These are phyloP conservation scores for Sebastes glaucus DNA, from an alignment of 2,797 vertebrate species.

Conservation along the genomic window DNA sequence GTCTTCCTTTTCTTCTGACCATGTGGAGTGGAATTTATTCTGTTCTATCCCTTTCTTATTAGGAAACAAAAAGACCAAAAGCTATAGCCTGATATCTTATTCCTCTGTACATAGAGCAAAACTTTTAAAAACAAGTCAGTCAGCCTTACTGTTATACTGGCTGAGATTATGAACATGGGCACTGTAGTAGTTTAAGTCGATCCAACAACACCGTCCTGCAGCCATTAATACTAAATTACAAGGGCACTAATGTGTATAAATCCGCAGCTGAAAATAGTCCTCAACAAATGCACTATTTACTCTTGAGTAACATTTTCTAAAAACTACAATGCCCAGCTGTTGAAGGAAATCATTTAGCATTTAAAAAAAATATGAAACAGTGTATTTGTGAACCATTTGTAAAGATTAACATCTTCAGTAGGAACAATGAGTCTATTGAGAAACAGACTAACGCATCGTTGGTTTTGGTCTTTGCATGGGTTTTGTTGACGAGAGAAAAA, in stretches of 20 bases:
- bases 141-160: neutral
- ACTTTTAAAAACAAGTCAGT: neutral
- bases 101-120: neutral
- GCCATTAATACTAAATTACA: neutral
- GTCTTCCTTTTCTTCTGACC: neutral
- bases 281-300: neutral
- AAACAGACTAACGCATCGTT: neutral
- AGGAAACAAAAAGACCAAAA: neutral
- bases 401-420: neutral
- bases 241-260: neutral
- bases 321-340: neutral
- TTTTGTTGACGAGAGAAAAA: neutral
- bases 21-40: neutral
- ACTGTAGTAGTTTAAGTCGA: neutral
- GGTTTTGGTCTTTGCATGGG: neutral
- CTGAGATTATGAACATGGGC: neutral
- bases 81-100: neutral
- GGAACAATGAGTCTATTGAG: neutral
- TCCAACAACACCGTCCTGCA: neutral
- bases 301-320: neutral
- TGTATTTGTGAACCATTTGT: neutral
- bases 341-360: neutral
- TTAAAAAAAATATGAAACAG: neutral
- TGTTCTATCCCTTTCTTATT: neutral
- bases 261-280: neutral